phyloP scores from a whole-genome alignment of 2,888 invertebrate genomes.

The Marasmarcha lunaedactyla region DNA sequence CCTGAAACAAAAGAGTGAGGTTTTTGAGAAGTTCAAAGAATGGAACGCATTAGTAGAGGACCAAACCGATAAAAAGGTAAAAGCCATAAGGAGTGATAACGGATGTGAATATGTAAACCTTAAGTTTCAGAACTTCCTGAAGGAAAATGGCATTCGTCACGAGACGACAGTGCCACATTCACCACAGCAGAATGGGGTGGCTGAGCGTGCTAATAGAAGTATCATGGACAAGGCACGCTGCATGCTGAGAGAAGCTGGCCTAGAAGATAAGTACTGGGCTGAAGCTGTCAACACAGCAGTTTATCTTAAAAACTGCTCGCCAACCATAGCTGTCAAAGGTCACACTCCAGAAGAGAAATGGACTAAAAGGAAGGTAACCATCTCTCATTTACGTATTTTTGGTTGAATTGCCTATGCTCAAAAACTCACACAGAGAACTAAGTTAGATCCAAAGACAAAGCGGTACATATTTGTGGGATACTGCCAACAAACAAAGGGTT shows the following conservation, averaged over 20 bases:
- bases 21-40: conserved; percentile 8
- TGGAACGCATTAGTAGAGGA: conserved; percentile 7
- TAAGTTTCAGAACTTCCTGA: conserved; percentile 10
- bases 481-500: no score
- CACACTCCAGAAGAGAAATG: conserved; percentile 10
- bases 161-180: conserved; percentile 19
- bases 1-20: conserved; percentile 8
- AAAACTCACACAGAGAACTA: no score
- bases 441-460: no score
- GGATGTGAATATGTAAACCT: conserved; percentile 9
- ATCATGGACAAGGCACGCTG: conserved; percentile 11
- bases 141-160: conserved; percentile 17
- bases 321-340: conserved; percentile 6
- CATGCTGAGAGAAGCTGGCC: conserved; percentile 7
- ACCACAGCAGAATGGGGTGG: conserved; percentile 24
- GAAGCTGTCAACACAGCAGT: conserved; percentile 14
- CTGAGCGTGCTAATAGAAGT: conserved; percentile 19
- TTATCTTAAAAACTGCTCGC: conserved; percentile 12
- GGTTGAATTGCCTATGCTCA: conserved; percentile 12
- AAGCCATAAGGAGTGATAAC: conserved; percentile 6
- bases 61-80: conserved; percentile 4
- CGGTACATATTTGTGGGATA: no score
- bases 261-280: conserved; percentile 5
- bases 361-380: conserved; percentile 6
- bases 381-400: conserved; percentile 11